Evolutionary conservation across 2,797 vertebrate genomes (phyloP).

Genomic region (Takifugu ocellatus): DNA sequence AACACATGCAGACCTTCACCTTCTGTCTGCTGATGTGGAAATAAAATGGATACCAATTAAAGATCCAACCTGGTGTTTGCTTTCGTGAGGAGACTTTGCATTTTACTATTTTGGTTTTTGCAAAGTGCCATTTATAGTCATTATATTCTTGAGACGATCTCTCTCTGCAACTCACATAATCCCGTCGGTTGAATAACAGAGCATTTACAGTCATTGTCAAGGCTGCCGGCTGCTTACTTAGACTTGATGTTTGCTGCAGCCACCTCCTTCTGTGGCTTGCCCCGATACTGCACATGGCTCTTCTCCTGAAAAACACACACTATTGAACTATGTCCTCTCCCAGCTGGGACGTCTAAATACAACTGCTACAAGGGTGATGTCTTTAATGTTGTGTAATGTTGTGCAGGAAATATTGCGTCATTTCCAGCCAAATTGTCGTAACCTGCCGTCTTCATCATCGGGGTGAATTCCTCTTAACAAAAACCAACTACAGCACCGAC

Average conservation of each 20-base stretch:
- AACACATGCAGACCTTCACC: too few relatives aligned
- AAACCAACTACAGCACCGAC: conserved; percentile 10
- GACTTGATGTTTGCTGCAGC: conserved; percentile 70
- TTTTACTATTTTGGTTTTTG: too few relatives aligned
- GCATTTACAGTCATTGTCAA: not conserved
- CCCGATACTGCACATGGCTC: conserved; percentile 82
- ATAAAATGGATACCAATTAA: too few relatives aligned
- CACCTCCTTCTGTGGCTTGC: conserved; percentile 75
- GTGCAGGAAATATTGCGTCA: not conserved
- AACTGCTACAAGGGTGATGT: conserved; percentile 2
- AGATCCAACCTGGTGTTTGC: too few relatives aligned
- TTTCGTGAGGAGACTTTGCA: too few relatives aligned
- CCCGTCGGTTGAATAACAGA: too few relatives aligned
- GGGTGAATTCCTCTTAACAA: conserved; percentile 6
- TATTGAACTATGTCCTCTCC: conserved; percentile 26
- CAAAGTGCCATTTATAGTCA: too few relatives aligned
- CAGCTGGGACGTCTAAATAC: conserved; percentile 22
- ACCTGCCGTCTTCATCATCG: not conserved
- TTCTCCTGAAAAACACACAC: conserved; percentile 82
- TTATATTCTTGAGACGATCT: too few relatives aligned
- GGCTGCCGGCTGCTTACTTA: conserved; percentile 65
- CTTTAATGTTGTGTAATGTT: not conserved
- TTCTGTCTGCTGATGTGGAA: too few relatives aligned
- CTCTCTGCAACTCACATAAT: too few relatives aligned
- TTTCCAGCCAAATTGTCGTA: not conserved